Evolutionary conservation across 2,797 vertebrate genomes (phyloP).

Genomic region (Lagorchestes hirsutus): DNA sequence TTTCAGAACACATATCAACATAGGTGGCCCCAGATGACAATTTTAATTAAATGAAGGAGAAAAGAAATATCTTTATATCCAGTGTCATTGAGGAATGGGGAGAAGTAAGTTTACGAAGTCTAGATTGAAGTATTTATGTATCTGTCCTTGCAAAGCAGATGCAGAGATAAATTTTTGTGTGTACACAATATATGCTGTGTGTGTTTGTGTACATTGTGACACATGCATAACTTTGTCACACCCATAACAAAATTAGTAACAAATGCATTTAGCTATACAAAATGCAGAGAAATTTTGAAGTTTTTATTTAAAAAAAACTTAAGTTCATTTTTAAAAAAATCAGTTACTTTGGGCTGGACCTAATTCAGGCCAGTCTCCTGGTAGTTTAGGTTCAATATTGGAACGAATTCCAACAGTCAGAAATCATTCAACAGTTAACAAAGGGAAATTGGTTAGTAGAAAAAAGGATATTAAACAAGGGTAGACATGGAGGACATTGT

Average conservation of each 20-base stretch:
- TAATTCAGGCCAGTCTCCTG: background rate
- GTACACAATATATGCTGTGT: background rate
- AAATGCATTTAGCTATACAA: background rate
- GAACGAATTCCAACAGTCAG: background rate
- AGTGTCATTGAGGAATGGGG: background rate
- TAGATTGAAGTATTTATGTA: background rate
- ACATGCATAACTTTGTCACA: background rate
- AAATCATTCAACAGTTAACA: background rate
- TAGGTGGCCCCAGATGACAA: background rate
- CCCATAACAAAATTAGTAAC: background rate
- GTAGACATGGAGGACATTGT: background rate
- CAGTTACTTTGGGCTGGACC: background rate
- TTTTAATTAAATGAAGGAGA: conserved; percentile 3
- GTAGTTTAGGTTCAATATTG: background rate
- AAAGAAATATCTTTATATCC: background rate
- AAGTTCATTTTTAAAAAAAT: background rate
- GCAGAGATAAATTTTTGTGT: background rate
- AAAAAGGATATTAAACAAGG: background rate
- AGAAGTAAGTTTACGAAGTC: background rate
- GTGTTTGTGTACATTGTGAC: background rate
- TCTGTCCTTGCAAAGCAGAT: background rate
- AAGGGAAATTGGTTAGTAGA: background rate
- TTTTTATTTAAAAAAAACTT: background rate
- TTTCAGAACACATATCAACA: background rate
- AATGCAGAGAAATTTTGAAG: background rate